Conservation (phyloP, 2,888 invertebrate species). For the Ceramica pisi region DNA sequence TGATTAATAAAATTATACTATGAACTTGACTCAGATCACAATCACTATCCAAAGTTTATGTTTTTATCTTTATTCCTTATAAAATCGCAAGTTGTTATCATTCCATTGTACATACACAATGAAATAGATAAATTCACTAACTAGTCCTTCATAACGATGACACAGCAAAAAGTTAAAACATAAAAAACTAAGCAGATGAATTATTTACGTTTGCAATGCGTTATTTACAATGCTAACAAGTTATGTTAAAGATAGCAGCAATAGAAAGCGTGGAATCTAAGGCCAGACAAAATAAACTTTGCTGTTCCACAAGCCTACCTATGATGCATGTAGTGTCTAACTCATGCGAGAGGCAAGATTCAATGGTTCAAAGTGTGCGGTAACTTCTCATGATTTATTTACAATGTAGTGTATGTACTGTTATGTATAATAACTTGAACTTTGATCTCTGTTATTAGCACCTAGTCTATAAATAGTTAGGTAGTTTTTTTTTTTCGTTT, state of each 20-base stretch:
- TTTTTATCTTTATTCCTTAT: constrained; percentile 5
- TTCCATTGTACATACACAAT: background rate
- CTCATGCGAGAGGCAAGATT: no score
- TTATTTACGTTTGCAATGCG: background rate
- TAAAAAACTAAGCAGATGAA: background rate
- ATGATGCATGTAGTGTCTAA: no score
- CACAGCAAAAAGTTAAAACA: background rate
- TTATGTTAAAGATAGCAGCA: background rate
- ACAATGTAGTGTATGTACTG: background rate
- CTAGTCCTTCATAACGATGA: background rate
- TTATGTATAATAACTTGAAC: background rate
- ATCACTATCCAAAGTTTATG: background rate
- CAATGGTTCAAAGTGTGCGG: background rate
- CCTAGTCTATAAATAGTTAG: background rate
- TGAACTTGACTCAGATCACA: background rate
- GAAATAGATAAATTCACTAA: background rate
- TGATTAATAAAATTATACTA: constrained; percentile 17
- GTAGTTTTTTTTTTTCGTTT: no score
- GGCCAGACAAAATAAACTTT: no score
- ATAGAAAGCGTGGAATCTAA: background rate
- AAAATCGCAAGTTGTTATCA: constrained; percentile 6
- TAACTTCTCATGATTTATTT: background rate
- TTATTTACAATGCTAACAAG: background rate
- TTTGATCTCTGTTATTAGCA: constrained; percentile 3
- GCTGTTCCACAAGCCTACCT: no score